Evolutionary conservation across 2,113 vertebrate species (phyloP), one percentile per base, ranked within the genome.

Genomic region (Ochotona princeps): DNA sequence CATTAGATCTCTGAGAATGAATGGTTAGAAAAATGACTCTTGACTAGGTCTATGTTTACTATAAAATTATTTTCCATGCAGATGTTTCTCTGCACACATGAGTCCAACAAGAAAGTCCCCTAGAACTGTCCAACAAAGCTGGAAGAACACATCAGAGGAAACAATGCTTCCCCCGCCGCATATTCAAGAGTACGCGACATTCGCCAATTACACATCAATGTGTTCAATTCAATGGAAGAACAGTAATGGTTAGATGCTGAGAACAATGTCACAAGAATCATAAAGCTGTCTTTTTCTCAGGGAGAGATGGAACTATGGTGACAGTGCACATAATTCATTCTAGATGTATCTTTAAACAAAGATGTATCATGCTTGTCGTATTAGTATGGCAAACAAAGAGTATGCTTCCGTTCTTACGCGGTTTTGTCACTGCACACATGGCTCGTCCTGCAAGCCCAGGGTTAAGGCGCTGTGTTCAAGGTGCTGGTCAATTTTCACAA

Each of bases 211-310:
- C 88, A 2, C 32, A n/a, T 89, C 95, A 81, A 2, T 8, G 47
- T 47, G n/a, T 94, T 90, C 60, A 23, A 25, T 38, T 44, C 74
- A 90, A 83, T 92, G 70, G 88, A 89, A 88, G 90, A 94, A 92
- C 51, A 63, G 86, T 57, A 75, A 89, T 65, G 26, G 81, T 57
- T 91, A 74, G 91, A 76, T 49, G 72, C 75, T 47, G 66, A 96
- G 89, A 83, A 96, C 73, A 87, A 23, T 70, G 92, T 96, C 93
- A 87, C 49, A 94, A 73, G n/a, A 80, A 57, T 90, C 35, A 82
- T 85, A 96, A 95, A 96, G 93, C 92, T 83, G 89, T 63, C 84
- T 96, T 7, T 70, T 63, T 93, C 84, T 61, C 13, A 49, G 72
- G 96, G 92, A 74, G 87, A 96, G 97, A 82, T 17, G 91, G 75